Base-by-base conservation (phyloP, 2,797 vertebrate genomes). In the Cossypha caffra region DNA sequence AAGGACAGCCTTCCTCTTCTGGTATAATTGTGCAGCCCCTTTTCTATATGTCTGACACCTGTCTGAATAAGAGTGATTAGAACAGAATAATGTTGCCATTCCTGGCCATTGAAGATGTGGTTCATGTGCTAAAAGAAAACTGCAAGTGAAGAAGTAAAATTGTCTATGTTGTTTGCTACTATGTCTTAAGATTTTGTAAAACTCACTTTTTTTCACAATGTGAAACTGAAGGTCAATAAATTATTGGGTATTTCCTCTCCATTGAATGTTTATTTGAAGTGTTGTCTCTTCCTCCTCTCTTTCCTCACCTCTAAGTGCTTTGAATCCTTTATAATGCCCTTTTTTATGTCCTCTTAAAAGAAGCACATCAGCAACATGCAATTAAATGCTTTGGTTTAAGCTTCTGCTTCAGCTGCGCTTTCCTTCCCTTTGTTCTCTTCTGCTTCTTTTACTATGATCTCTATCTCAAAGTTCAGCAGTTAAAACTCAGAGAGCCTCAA, bases 151-250 rank as follows among this genome's bases (percentile, higher is more conserved):
- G 90, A 97, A 98, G 81, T 96, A 88, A 97, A 95, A 82, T 79
- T 76, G 95, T 96, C 87, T 81, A 14, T 94, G 96, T 97, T 95
- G 86, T 98, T 97, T 97, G 95, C 97, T 98, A 97, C 92, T 97
- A 93, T 90, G 88, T 98, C 98, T 96, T 98, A 98, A 98, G 95
- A 98, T 99, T 99, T 99, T 99, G 99, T 99, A 99, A 98, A 98
- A 98, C 98, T 92, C 98, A 97, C 97, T 95, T 98, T 98, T 98
- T 97, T 96, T 98, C 99, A 99, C 99, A 99, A 99, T 99, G 99
- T 99, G 99, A 99, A 99, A 99, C 99, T 98, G 98, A 99, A 99
- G 98, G 98, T 98, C 97, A 98, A 99, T 99, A 99, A 99, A 99
- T 98, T 99, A 99, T 98, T 98, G 98, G 98, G 99, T 98, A 98